phyloP scores from a whole-genome alignment of 2,797 vertebrate genomes.

The Arrhamphus sclerolepis region DNA sequence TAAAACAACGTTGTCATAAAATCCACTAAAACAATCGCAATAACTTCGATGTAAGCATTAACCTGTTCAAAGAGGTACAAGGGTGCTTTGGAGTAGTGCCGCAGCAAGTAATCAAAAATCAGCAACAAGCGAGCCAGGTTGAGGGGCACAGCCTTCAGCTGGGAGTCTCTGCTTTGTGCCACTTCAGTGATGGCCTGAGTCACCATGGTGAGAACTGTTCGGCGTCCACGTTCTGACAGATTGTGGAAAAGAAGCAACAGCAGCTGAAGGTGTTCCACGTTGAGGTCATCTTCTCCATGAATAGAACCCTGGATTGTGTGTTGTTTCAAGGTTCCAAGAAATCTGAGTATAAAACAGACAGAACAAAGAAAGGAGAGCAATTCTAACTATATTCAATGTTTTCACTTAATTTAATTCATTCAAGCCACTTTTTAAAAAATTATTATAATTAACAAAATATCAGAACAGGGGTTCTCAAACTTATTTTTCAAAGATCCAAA shows the following conservation, averaged over 20 bases:
- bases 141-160: conserved; percentile 88
- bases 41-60: conserved; percentile 4
- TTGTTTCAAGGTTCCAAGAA: conserved; percentile 94
- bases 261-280: conserved; percentile 95
- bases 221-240: conserved; percentile 90
- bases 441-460: too few species aligned
- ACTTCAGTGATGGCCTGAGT: conserved; percentile 91
- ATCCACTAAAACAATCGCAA: background rate
- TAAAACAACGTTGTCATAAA: too few species aligned
- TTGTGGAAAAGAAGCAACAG: conserved; percentile 97
- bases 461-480: too few species aligned
- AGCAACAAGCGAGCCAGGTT: conserved; percentile 90
- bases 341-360: conserved; percentile 74
- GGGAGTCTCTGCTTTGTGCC: conserved; percentile 86
- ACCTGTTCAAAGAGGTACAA: conserved; percentile 98
- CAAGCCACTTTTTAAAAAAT: too few species aligned
- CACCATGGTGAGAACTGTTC: conserved; percentile 84
- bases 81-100: conserved; percentile 93
- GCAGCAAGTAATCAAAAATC: conserved; percentile 94
- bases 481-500: too few species aligned
- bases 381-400: too few species aligned
- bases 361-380: background rate
- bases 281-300: conserved; percentile 92
- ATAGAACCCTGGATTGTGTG: conserved; percentile 88
- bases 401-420: too few species aligned